Conservation (phyloP, 2,888 invertebrate species). For the Labia minor region DNA sequence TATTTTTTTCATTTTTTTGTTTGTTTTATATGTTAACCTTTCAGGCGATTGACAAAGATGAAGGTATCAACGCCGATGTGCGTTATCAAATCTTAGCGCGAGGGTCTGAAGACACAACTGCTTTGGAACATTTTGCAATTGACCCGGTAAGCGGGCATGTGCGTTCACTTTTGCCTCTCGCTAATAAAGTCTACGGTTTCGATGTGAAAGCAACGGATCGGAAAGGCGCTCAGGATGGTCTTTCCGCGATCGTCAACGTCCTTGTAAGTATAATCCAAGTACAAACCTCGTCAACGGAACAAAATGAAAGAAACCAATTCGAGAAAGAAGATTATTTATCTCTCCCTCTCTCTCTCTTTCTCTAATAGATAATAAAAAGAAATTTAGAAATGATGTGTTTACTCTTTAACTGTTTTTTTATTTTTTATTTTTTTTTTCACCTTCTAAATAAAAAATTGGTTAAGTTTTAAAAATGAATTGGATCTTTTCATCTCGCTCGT, state of each 20-base stretch:
- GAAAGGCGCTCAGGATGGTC: constrained; percentile 67
- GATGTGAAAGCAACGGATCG: constrained; percentile 80
- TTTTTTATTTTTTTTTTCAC: no score
- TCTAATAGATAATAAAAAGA: background rate
- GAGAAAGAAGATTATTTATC: no score
- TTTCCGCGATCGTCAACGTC: constrained; percentile 72
- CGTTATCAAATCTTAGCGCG: constrained; percentile 61
- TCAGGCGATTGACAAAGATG: constrained; percentile 63
- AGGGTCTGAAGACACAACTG: constrained; percentile 52
- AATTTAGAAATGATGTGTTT: constrained; percentile 14
- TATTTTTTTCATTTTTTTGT: no score
- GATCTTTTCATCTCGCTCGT: no score
- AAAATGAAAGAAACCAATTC: no score
- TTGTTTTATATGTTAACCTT: background rate
- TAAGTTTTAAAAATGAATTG: no score
- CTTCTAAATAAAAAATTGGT: no score
- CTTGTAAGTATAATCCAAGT: constrained; percentile 57
- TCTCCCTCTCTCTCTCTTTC: no score
- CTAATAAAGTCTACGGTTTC: constrained; percentile 70
- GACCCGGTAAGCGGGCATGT: constrained; percentile 67
- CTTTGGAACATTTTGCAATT: constrained; percentile 55
- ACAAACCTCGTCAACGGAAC: background rate
- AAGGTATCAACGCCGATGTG: constrained; percentile 64
- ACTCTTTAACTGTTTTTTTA: no score
- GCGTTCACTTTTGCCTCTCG: constrained; percentile 53